Conservation (phyloP, 2,888 invertebrate genomes). For the Achlya flavicornis region DNA sequence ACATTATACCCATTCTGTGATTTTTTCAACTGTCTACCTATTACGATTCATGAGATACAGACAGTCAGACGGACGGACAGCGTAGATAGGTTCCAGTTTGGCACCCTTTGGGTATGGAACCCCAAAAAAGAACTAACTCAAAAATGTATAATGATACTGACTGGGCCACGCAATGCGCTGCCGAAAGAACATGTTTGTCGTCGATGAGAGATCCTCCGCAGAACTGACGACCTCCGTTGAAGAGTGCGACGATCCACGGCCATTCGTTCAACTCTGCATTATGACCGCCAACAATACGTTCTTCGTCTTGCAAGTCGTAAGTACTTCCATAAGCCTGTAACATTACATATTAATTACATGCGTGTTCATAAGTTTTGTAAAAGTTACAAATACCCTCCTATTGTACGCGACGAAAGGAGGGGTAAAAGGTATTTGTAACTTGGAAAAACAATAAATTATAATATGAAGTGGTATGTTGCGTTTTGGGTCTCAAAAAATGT, state of each 20-base stretch:
- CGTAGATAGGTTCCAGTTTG: too few species aligned
- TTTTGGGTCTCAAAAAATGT: too few species aligned
- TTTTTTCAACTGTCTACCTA: too few species aligned
- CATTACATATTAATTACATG: background rate
- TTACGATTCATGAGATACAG: too few species aligned
- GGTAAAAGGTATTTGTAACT: background rate
- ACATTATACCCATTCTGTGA: too few species aligned
- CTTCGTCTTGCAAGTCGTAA: conserved; percentile 84
- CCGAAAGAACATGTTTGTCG: conserved; percentile 90
- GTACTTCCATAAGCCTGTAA: conserved; percentile 63
- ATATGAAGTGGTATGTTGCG: too few species aligned
- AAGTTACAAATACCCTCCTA: too few species aligned
- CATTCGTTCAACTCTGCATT: conserved; percentile 92
- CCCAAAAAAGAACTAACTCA: background rate
- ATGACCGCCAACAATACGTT: conserved; percentile 93
- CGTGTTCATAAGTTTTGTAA: background rate
- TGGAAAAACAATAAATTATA: too few species aligned
- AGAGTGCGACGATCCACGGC: conserved; percentile 93
- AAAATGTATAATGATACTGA: conserved; percentile 68
- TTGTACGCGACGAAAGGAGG: too few species aligned
- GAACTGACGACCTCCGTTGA: conserved; percentile 93
- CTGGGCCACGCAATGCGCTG: conserved; percentile 96
- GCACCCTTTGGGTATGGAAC: too few species aligned
- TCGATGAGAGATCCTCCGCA: conserved; percentile 95
- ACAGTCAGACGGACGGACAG: too few species aligned